A percentile compares a stretch with the other conserved stretches of the same genome.
These are phyloP conservation scores for Asobara japonica DNA, from an alignment of 1,140 invertebrate species.

Conservation along the genomic window DNA sequence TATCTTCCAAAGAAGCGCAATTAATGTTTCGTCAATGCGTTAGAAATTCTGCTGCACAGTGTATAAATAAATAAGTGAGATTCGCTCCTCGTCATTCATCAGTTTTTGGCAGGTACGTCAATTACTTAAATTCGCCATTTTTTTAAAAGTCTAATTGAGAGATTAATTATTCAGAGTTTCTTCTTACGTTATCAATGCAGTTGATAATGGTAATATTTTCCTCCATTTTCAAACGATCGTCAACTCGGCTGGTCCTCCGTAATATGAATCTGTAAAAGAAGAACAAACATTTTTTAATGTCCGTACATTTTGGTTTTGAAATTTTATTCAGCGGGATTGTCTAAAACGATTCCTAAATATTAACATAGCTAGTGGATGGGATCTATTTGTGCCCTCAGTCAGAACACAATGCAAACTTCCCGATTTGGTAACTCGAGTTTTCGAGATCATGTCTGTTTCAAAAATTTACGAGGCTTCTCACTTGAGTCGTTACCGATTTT, in stretches of 20 bases:
- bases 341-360: too few relatives aligned
- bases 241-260: slow-evolving; percentile 54
- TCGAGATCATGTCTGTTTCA: too few relatives aligned
- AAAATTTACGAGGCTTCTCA: too few relatives aligned
- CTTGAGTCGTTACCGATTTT: too few relatives aligned
- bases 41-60: background rate
- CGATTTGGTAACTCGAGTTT: too few relatives aligned
- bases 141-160: background rate
- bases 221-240: slow-evolving; percentile 33
- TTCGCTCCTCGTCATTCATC: background rate
- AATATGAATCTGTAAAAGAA: slow-evolving; percentile 51
- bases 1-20: background rate
- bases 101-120: slow-evolving; percentile 14
- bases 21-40: background rate
- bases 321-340: too few relatives aligned
- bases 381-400: too few relatives aligned
- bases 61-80: background rate
- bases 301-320: slow-evolving; percentile 18
- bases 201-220: slow-evolving; percentile 32
- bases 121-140: background rate
- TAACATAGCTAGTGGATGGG: too few relatives aligned
- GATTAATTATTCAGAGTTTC: background rate
- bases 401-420: too few relatives aligned
- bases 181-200: slow-evolving; percentile 21
- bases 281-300: slow-evolving; percentile 16